Evolutionary conservation across 2,797 vertebrate species (phyloP), one percentile per base, ranked within the genome.

Genomic region (Oceanodroma leucorhoa): DNA sequence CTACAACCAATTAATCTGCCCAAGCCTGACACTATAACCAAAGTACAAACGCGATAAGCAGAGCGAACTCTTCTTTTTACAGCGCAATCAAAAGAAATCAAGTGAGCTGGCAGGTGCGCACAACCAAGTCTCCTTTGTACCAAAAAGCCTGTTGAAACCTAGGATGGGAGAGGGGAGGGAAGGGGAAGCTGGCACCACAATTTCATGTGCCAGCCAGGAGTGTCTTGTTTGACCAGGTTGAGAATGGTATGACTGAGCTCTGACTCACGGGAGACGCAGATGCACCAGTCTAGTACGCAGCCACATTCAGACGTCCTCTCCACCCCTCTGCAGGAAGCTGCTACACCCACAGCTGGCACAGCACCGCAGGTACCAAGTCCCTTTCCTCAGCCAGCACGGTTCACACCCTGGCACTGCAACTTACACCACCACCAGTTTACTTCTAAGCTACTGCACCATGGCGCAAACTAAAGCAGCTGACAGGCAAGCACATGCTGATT

Each of bases 11-110:
- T 87, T 96, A 96, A 96, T 97, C 93, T 95, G 95, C 76, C 71
- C 23, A 21, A 86, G 82, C 61, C 89, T 96, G 96, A 96, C 96
- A 93, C 83, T 76, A 78, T 58, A 97, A 89, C 93, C 94, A 66
- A 96, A 97, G 96, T 86, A 94, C 94, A 96, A 91, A 94, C 0
- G n/a, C 32, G 96, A 90, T 97, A 96, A 97, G 95, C 78, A 78
- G 66, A 79, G 65, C 6, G 82, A 95, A 95, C 89, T 93, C 96
- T 85, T 87, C 79, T 66, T 78, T 83, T 83, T 82, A 69, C 53
- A 87, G 46, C 3, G 19, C 69, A 89, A 81, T 81, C 80, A 80
- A 86, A 95, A 93, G 72, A 94, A 96, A 94, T 41, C 45, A 83
- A 73, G 72, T 83, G 75, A 23, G 76, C 69, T 79, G 85, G 78